phyloP scores from a whole-genome alignment of 2,113 vertebrate genomes.

The Leucosticte australis region DNA sequence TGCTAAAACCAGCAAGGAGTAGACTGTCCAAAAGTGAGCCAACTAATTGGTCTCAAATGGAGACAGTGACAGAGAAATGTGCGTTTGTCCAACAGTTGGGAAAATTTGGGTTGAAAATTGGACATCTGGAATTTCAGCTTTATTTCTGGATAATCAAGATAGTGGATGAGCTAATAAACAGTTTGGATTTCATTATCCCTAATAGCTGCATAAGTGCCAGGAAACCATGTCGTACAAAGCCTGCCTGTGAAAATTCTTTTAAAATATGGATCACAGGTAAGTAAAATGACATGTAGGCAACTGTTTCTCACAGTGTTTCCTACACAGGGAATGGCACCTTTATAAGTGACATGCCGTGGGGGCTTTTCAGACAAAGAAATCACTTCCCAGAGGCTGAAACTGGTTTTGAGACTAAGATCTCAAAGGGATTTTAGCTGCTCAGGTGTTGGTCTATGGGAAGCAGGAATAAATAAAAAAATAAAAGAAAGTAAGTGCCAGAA shows the following conservation, averaged over 20 bases:
- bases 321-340: not conserved
- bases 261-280: slow-evolving; percentile 2
- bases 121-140: slow-evolving; percentile 56
- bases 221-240: slow-evolving; percentile 2
- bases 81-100: slow-evolving; percentile 11
- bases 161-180: slow-evolving; percentile 60
- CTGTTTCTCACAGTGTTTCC: not conserved
- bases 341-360: not conserved
- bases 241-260: not conserved
- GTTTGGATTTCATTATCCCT: slow-evolving; percentile 49
- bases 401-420: not conserved
- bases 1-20: slow-evolving; percentile 19
- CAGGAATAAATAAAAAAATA: too few species aligned
- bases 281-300: not conserved
- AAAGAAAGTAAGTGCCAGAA: not conserved
- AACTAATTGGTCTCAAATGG: slow-evolving; percentile 56
- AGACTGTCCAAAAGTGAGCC: slow-evolving; percentile 29
- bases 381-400: not conserved
- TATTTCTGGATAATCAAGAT: slow-evolving; percentile 45
- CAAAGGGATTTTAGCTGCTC: not conserved
- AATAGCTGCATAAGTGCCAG: slow-evolving; percentile 14
- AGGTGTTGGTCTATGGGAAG: not conserved
- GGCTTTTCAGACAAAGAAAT: not conserved
- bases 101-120: slow-evolving; percentile 38
- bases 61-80: slow-evolving; percentile 3